Percentiles rank a stretch among this genome's conserved stretches.
phyloP scores from a whole-genome alignment of 2,113 vertebrate species.

The Notiomystis cincta region DNA sequence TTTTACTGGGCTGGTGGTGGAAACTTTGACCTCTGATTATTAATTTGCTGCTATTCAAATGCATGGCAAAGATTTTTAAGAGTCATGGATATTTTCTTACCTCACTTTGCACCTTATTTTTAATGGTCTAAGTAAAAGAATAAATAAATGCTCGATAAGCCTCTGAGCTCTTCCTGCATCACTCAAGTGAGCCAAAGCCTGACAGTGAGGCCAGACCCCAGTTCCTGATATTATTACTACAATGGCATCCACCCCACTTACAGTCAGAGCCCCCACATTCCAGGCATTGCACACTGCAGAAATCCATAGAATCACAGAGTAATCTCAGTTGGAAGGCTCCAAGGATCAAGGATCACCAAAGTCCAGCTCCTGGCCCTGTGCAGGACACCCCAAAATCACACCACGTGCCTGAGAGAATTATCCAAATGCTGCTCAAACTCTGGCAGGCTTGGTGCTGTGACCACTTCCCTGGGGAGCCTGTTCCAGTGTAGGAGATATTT shows the following conservation, averaged over 20 bases:
- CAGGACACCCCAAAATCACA: neutral
- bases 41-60: neutral
- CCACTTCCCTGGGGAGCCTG: neutral
- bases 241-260: neutral
- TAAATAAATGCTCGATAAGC: neutral
- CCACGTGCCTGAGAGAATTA: fast-evolving
- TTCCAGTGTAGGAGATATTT: neutral
- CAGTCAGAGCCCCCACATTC: neutral
- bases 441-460: neutral
- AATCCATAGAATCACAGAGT: too few species aligned
- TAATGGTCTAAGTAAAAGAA: neutral
- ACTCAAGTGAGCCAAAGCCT: neutral
- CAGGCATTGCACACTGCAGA: neutral
- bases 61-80: neutral
- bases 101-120: neutral
- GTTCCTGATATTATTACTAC: neutral
- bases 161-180: neutral
- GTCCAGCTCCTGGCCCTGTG: fast-evolving
- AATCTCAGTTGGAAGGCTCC: neutral
- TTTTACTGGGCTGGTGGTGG: neutral
- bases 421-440: neutral
- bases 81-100: neutral
- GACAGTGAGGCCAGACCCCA: neutral
- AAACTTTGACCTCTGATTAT: neutral
- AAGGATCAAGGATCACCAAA: neutral